phyloP scores from a whole-genome alignment of 1,140 invertebrate genomes.

The Trypoxylus dichotomus region DNA sequence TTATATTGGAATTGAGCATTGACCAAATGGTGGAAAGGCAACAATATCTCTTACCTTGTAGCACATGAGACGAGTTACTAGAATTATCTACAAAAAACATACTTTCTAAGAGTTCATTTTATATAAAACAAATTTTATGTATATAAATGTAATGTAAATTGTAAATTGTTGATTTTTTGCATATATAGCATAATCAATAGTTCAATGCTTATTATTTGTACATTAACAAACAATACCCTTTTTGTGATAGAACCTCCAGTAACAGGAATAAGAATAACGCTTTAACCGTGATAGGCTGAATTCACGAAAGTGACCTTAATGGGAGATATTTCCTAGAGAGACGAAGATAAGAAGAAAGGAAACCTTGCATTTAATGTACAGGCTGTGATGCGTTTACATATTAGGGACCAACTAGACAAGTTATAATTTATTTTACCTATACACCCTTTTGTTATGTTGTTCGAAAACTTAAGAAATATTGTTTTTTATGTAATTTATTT shows the following conservation, averaged over 20 bases:
- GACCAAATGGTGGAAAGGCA: too few species aligned
- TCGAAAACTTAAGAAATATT: neutral
- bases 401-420: slow-evolving; percentile 23
- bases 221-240: slow-evolving; percentile 31
- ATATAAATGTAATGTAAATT: neutral
- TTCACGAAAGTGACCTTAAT: slow-evolving; percentile 38
- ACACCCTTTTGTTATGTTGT: neutral
- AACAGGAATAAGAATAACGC: slow-evolving; percentile 58
- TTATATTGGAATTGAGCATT: too few species aligned
- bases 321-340: neutral
- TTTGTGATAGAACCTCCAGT: slow-evolving; percentile 55
- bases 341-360: neutral
- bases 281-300: slow-evolving; percentile 52
- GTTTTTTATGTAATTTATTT: slow-evolving; percentile 13
- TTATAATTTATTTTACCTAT: slow-evolving; percentile 26
- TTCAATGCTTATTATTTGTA: neutral
- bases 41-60: too few species aligned
- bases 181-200: neutral
- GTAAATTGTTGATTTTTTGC: neutral
- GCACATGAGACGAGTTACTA: too few species aligned
- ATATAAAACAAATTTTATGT: too few species aligned
- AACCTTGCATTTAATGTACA: slow-evolving; percentile 16
- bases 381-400: slow-evolving; percentile 18
- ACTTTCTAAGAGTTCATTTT: too few species aligned
- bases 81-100: too few species aligned